Conservation (phyloP, 2,888 invertebrate genomes). For the Hirtodrosophila trivittata region DNA sequence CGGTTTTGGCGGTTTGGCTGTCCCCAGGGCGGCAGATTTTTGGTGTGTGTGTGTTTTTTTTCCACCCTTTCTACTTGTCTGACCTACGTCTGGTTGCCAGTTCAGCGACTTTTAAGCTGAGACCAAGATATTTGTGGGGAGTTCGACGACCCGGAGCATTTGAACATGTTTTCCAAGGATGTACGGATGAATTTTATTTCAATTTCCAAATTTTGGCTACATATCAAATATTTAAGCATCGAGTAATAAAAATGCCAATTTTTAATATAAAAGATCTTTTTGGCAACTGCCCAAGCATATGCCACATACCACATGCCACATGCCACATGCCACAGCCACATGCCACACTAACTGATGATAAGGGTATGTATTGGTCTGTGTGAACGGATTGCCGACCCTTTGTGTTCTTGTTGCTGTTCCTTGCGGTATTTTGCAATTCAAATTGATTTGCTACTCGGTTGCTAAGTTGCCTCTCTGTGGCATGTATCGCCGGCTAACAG, state of each 20-base stretch:
- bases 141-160: slow-evolving; percentile 41
- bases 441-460: slow-evolving; percentile 23
- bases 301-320: slow-evolving; percentile 20
- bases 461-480: slow-evolving; percentile 4
- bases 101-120: slow-evolving; percentile 30
- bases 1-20: slow-evolving; percentile 11
- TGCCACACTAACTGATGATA: slow-evolving; percentile 13
- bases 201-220: slow-evolving; percentile 37
- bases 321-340: slow-evolving; percentile 10
- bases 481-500: neutral
- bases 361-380: slow-evolving; percentile 28
- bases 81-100: slow-evolving; percentile 28
- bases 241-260: slow-evolving; percentile 60
- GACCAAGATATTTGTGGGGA: slow-evolving; percentile 5
- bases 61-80: slow-evolving; percentile 15
- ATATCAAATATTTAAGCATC: slow-evolving; percentile 68
- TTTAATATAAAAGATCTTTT: slow-evolving; percentile 29
- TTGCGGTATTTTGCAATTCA: slow-evolving; percentile 29
- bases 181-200: slow-evolving; percentile 21
- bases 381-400: neutral
- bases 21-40: neutral
- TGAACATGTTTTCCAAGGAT: slow-evolving; percentile 16
- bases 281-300: slow-evolving; percentile 6
- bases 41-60: neutral
- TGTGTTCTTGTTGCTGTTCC: neutral